Base-by-base conservation (phyloP, 30 jellyfish, hydroid and myxozoan genomes). In the Aurelia sp. region DNA sequence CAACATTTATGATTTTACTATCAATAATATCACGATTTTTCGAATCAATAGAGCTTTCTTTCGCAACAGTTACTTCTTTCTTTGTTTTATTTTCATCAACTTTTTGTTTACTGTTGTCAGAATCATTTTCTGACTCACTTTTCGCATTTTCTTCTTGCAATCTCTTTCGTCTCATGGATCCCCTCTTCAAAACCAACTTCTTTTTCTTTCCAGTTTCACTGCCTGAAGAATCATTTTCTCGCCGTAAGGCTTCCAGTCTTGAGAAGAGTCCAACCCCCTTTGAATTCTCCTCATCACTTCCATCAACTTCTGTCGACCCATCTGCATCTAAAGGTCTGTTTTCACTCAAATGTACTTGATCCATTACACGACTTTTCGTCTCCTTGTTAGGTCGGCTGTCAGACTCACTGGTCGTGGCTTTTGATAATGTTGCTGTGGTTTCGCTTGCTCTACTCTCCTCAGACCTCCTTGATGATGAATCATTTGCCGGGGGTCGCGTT, bases 161-260 rank as follows among this genome's bases (percentile, higher is more conserved):
- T 63, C 71, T 84, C 80, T 65, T 65, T 65, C 88, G 63, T 47
- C 93, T 84, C 93, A 84, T 58, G n/a, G 93, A 84, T 9, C 93
- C 93, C 51, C 78, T 78, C 82, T 84, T 84, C 78, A 84, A 69
- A 8, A 84, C 93, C 13, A 84, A 40, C 33, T 84, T 84, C 88
- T 84, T 83, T 71, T 61, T 72, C 88, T 84, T 84, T 53, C 93
- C 88, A 48, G 53, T 13, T 18, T 84, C 93, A 74, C 82, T 70
- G 17, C 78, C 88, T 2, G 84, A 63, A 47, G 84, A 76, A n/a
- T 73, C 93, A 73, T 86, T 64, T 63, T 79, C 92, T 7, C 60
- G 76, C 11, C 72, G 85, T 11, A 59, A 58, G 16, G 4, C 88
- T 78, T 21, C 82, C 21, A 59, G 50, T 66, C 82, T 64, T 48